Base-by-base conservation (phyloP, 1,140 invertebrate species). In the Listronotus oregonensis region DNA sequence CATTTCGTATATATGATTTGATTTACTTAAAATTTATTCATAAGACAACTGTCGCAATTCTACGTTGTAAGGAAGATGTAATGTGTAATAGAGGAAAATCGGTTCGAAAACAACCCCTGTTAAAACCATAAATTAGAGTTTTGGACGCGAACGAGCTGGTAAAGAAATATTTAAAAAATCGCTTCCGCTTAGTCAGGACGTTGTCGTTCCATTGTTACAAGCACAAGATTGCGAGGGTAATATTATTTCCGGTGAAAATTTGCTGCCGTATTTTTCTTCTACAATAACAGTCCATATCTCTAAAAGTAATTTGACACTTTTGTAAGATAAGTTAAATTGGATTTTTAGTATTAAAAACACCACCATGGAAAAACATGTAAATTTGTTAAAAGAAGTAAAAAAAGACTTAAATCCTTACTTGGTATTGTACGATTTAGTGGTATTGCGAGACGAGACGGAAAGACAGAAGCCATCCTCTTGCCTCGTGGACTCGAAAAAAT, bases 131-230 rank as follows among this genome's bases (percentile, higher is more conserved):
- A 62, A 62, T 60, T 62, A 52, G 17, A 42, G n/a, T 27, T 43
- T 32, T 43, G 51, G 59, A 31, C 44, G 47, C 4, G 31, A 60
- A 60, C 57, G 32, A 31, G 46, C 59, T 62, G 47, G 47, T 31
- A 21, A 47, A 62, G 59, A 52, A 62, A 62, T 62, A 62, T 62
- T 62, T 62, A 62, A 62, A 62, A 62, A 62, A 62, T 62, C 31
- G 49, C 47, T 51, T 62, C 59, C 59, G 59, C 59, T 62, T 62
- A 50, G 27, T 62, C 59, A 62, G 59, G 59, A 59, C 31, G 57
- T 18, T 49, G 47, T 50, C 52, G 44, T 50, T 49, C 47, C 59
- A 62, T 62, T 62, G 59, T 62, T 62, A 52, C 47, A 62, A 62
- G 49, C 32, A 62, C 49, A 62, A 62, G 59, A 62, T 62, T 62